A percentile compares a stretch with the other conserved stretches of the same genome.
Conservation (phyloP, 2,113 vertebrate genomes). For the Oreochromis aureus region DNA sequence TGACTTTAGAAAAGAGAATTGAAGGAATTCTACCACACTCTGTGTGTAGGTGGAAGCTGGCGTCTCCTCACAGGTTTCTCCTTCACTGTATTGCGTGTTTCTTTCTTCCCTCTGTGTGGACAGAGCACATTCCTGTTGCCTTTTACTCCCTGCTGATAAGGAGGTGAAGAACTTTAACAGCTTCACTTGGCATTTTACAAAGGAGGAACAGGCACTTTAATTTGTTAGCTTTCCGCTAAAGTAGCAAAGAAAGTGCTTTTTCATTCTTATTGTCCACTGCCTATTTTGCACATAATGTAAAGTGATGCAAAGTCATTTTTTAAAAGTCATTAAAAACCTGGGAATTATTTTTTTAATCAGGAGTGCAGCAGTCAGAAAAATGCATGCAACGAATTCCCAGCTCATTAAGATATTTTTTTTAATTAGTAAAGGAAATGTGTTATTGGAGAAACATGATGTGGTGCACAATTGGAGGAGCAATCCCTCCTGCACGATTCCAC, state of each 20-base stretch:
- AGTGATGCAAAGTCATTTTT: neutral
- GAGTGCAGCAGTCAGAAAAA: neutral
- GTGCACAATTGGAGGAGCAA: slow-evolving; percentile 29
- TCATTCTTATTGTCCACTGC: neutral
- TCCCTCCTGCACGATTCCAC: neutral
- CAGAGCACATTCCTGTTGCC: slow-evolving; percentile 36
- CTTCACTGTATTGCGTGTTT: neutral
- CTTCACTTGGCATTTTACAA: slow-evolving; percentile 36
- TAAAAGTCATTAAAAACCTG: neutral
- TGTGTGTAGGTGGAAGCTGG: neutral
- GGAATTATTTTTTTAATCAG: neutral
- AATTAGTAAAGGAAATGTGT: neutral
- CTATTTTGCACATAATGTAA: slow-evolving; percentile 18
- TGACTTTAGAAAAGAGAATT: neutral
- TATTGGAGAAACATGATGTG: neutral
- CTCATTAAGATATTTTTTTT: neutral
- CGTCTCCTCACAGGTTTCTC: neutral
- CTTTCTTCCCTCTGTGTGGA: slow-evolving; percentile 2
- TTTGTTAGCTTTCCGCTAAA: slow-evolving; percentile 32
- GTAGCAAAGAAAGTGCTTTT: slow-evolving; percentile 29
- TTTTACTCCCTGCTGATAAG: slow-evolving; percentile 30
- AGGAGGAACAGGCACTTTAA: slow-evolving; percentile 36
- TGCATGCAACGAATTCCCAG: neutral
- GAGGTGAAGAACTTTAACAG: slow-evolving; percentile 25
- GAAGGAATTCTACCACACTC: neutral